These are phyloP conservation scores for Pemphredon lugubris DNA, from an alignment of 2,888 invertebrate species.

Conservation along the genomic window DNA sequence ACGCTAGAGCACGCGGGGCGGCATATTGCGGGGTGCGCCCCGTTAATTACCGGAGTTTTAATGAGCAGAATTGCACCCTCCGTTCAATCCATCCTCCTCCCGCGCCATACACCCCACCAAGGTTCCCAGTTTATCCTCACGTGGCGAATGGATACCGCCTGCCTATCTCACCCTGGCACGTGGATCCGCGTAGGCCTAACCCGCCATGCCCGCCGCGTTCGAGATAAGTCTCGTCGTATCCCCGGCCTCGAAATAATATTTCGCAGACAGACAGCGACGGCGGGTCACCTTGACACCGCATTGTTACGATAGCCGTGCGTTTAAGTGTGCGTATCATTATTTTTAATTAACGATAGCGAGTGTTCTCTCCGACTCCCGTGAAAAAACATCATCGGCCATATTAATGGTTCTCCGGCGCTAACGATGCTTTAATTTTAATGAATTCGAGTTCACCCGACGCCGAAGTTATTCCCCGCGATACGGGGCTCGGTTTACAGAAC, in stretches of 20 bases:
- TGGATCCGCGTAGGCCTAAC: constrained; percentile 27
- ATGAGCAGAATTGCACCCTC: constrained; percentile 65
- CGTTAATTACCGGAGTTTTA: constrained; percentile 71
- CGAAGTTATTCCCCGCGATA: constrained; percentile 18
- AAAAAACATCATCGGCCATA: constrained; percentile 59
- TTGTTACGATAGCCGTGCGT: constrained; percentile 48
- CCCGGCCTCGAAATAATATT: constrained; percentile 44
- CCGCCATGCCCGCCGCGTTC: not conserved
- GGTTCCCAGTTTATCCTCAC: constrained; percentile 44
- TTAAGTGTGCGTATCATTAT: constrained; percentile 59
- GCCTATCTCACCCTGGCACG: constrained; percentile 52
- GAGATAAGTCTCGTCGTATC: constrained; percentile 20
- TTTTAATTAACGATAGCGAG: constrained; percentile 64
- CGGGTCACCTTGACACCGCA: constrained; percentile 43
- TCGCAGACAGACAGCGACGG: constrained; percentile 44
- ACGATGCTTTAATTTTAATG: constrained; percentile 65
- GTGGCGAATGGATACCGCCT: constrained; percentile 55
- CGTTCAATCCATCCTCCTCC: constrained; percentile 41
- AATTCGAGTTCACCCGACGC: constrained; percentile 51
- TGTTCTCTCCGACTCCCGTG: constrained; percentile 27
- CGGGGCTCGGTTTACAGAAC: too few species aligned
- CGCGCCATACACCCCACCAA: constrained; percentile 7
- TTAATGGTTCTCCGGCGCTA: constrained; percentile 52
- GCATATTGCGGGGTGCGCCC: constrained; percentile 41
- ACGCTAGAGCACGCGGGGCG: constrained; percentile 39